Base-by-base conservation (phyloP, 2,113 vertebrate genomes). In the Psilopsiagon aurifrons region DNA sequence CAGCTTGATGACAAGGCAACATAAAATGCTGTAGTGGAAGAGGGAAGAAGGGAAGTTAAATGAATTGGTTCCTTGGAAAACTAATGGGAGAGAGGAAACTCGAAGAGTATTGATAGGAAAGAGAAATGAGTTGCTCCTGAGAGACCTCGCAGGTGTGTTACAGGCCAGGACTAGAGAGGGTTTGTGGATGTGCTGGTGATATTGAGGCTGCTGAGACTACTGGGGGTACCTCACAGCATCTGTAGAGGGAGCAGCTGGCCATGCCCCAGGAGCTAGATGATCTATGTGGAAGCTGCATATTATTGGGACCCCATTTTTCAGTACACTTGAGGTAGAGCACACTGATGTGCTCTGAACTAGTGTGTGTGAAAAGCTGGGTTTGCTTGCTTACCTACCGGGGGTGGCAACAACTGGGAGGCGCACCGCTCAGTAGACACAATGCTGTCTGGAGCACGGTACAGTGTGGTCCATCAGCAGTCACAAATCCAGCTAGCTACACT, bases 231-330 rank as follows among this genome's bases (percentile, higher is more conserved):
- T 51, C 20, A 4, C 44, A 52, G 69, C 12, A 3, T 63, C 77
- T 57, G 47, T 31, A 29, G 55, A 55, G 47, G 47, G 43, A 69
- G 35, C 43, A 55, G 41, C 63, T 69, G 55, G 23, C 31, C 12
- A 1, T 23, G 25, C 10, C 28, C 5, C 4, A 17, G 16, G 51
- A 41, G 46, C 62, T 46, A 13, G 0, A 3, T 5, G 13, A 70
- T 6, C 24, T 64, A 9, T 3, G 0, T 2, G 14, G 29, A 66
- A 51, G 24, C 24, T 71, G 43, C 5, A 0, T 25, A 35, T 23
- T 70, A 27, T 43, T 44, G 59, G 13, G 37, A 52, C 41, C 13
- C 17, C 9, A 2, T 9, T 37, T 24, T 0, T 49, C 63, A 37
- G 23, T 29, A 9, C 19, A 1, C 33, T 57, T 2, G 6, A 83